Percentiles rank a stretch among this genome's conserved stretches.
Conservation (phyloP, 2,797 vertebrate species). For the Notolabrus celidotus region DNA sequence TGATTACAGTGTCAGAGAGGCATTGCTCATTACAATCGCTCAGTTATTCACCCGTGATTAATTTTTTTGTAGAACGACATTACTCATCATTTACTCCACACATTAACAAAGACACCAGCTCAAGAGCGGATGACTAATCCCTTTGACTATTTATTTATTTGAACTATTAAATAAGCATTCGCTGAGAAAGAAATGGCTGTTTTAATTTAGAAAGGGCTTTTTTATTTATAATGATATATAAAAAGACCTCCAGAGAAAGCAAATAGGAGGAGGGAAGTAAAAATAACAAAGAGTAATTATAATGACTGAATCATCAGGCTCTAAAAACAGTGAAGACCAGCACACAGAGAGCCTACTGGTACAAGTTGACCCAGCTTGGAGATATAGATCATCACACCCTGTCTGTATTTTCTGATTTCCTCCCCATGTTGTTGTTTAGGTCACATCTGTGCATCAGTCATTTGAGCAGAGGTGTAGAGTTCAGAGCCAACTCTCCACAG, state of each 20-base stretch:
- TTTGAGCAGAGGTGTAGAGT: too few species aligned
- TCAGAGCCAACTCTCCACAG: too few species aligned
- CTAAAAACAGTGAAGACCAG: slow-evolving; percentile 1
- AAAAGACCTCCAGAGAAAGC: not conserved
- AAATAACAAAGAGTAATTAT: slow-evolving; percentile 19
- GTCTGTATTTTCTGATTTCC: too few species aligned
- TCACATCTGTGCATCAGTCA: too few species aligned
- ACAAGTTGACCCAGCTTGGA: slow-evolving; percentile 16
- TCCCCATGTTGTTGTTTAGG: too few species aligned
- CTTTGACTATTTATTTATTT: slow-evolving; percentile 33
- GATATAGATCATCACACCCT: not conserved
- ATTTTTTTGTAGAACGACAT: not conserved
- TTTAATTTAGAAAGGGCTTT: not conserved
- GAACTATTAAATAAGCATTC: slow-evolving; percentile 23
- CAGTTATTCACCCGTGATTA: slow-evolving; percentile 22
- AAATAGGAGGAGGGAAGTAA: not conserved
- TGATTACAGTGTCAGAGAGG: slow-evolving; percentile 1
- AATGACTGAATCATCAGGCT: slow-evolving; percentile 19
- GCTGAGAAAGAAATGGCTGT: slow-evolving; percentile 7
- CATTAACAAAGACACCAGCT: slow-evolving; percentile 17
- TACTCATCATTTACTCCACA: slow-evolving; percentile 14
- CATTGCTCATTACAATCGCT: slow-evolving; percentile 19
- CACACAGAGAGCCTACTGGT: not conserved
- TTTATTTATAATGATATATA: not conserved
- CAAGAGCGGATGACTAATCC: slow-evolving; percentile 8